Evolutionary conservation across 2,113 vertebrate species (phyloP).

Genomic region (Phocoena phocoena): DNA sequence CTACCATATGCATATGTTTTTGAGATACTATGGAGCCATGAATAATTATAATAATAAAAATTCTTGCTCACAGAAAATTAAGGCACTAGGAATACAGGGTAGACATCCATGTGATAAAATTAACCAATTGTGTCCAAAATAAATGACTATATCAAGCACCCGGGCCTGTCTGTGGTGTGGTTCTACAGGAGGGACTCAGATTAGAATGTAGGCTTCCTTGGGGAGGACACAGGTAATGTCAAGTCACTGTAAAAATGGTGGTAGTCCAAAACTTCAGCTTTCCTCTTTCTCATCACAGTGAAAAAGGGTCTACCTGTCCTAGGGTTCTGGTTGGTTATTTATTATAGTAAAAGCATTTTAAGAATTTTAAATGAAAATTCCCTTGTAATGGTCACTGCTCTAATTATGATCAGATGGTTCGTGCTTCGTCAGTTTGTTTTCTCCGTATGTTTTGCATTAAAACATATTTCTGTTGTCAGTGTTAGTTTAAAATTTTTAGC

Average conservation of each 20-base stretch:
- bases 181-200: not conserved
- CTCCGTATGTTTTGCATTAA: not conserved
- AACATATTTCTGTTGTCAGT: not conserved
- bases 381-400: not conserved
- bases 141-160: fast-evolving
- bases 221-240: not conserved
- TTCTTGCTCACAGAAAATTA: not conserved
- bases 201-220: not conserved
- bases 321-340: not conserved
- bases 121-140: not conserved
- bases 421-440: not conserved
- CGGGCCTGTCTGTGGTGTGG: not conserved
- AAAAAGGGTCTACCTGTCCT: not conserved
- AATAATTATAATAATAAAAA: not conserved
- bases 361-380: not conserved
- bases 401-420: not conserved
- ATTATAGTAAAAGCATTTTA: not conserved
- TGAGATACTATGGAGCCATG: not conserved
- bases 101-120: not conserved
- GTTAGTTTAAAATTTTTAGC: not conserved
- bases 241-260: not conserved
- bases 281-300: not conserved
- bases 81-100: not conserved
- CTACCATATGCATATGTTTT: not conserved
- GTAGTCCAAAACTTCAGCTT: not conserved